Evolutionary conservation across 2,113 vertebrate species (phyloP).

Genomic region (Macheiramphus alcinus): DNA sequence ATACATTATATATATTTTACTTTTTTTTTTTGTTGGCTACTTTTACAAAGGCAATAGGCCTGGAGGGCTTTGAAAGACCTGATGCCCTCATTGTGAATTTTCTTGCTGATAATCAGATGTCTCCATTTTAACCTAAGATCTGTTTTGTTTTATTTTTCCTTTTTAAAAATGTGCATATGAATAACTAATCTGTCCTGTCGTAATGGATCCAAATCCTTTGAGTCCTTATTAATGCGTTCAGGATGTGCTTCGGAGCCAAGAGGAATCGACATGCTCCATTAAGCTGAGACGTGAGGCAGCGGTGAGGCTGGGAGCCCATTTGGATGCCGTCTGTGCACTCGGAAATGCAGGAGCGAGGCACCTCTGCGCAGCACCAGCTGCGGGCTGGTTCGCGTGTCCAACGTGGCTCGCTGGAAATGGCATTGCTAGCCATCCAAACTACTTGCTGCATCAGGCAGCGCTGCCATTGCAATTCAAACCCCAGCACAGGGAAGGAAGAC

Average conservation of each 20-base stretch:
- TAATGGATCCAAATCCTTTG: background rate
- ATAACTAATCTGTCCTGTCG: background rate
- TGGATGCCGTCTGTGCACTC: background rate
- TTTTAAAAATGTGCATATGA: background rate
- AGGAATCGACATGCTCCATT: background rate
- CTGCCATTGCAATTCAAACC: background rate
- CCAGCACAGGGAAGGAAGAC: background rate
- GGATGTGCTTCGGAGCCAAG: background rate
- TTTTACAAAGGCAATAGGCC: background rate
- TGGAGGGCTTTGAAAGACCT: background rate
- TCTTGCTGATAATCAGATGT: background rate
- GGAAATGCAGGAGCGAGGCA: background rate
- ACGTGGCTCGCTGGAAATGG: background rate
- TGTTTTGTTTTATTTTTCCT: rapidly evolving
- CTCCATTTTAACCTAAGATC: background rate
- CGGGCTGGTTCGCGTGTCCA: background rate
- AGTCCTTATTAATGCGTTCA: background rate
- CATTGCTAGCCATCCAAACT: background rate
- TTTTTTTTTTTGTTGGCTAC: background rate
- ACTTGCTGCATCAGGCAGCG: background rate
- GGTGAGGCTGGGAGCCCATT: background rate
- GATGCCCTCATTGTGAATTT: background rate
- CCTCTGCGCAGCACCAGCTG: rapidly evolving
- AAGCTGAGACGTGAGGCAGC: background rate
- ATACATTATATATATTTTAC: too few relatives aligned